Conservation (phyloP, 2,797 vertebrate species). For the Gambusia yucatana region DNA sequence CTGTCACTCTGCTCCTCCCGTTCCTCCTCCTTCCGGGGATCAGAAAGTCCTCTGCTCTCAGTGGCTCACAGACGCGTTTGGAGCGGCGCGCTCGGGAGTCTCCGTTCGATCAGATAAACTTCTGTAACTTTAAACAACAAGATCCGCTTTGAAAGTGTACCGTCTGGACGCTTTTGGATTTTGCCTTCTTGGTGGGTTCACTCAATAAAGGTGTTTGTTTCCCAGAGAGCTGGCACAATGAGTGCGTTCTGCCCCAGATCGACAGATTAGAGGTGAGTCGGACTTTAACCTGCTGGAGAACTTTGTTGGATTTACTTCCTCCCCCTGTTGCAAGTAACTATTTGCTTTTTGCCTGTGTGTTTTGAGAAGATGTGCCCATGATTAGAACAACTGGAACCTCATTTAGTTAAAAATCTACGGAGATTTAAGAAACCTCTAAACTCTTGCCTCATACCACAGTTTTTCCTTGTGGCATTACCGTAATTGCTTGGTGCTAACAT, state of each 20-base stretch:
- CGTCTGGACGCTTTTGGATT: neutral
- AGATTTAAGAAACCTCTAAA: slow-evolving; percentile 11
- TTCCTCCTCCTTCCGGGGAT: slow-evolving; percentile 11
- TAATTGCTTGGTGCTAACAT: slow-evolving; percentile 5
- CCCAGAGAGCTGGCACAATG: slow-evolving; percentile 35
- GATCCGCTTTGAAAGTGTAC: neutral
- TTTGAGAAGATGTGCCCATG: neutral
- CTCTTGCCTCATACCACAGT: neutral
- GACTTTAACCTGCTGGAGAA: slow-evolving; percentile 11
- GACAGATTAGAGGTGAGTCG: slow-evolving; percentile 59
- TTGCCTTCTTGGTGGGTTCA: neutral
- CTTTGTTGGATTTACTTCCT: neutral
- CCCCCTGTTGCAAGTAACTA: neutral
- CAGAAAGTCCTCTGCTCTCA: slow-evolving; percentile 24
- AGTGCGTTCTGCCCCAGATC: slow-evolving; percentile 16
- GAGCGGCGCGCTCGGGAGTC: neutral
- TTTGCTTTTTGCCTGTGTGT: neutral
- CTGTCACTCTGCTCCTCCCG: slow-evolving; percentile 29
- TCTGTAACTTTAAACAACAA: slow-evolving; percentile 5
- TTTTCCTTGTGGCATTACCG: slow-evolving; percentile 16
- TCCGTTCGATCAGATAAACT: slow-evolving; percentile 2
- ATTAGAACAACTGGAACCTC: neutral
- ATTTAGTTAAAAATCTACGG: neutral
- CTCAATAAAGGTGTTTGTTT: neutral
- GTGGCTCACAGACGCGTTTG: slow-evolving; percentile 36